These are phyloP conservation scores for Phyllostomus hastatus DNA, from an alignment of 2,113 vertebrate genomes.

Conservation along the genomic window DNA sequence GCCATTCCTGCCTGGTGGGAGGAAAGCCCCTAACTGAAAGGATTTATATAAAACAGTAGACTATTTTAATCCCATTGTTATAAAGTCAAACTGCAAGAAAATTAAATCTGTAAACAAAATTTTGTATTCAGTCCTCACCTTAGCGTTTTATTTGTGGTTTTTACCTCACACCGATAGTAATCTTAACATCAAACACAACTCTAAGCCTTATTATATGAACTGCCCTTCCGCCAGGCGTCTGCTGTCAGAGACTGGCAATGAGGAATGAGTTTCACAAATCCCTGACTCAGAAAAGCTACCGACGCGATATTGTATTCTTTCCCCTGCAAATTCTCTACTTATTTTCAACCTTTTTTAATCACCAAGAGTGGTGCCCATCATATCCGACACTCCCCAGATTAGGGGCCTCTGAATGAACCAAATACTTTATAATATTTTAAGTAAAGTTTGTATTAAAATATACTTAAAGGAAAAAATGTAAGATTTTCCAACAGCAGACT, in stretches of 20 bases:
- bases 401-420: neutral
- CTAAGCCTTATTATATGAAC: conserved; percentile 57
- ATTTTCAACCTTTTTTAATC: conserved; percentile 26
- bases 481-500: neutral
- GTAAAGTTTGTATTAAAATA: conserved; percentile 25
- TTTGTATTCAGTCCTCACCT: neutral
- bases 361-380: neutral
- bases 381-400: neutral
- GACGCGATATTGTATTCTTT: neutral
- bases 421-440: neutral
- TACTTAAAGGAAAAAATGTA: neutral
- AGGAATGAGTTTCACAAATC: neutral
- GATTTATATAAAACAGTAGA: neutral
- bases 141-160: neutral
- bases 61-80: neutral
- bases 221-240: neutral
- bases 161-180: neutral
- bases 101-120: conserved; percentile 32
- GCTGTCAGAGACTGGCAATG: neutral
- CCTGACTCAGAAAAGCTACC: conserved; percentile 24
- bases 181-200: neutral
- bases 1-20: neutral
- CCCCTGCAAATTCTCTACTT: conserved; percentile 1
- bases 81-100: conserved; percentile 2
- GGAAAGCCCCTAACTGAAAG: neutral